Conservation (phyloP, 2,888 invertebrate genomes). For the Ctenicera cuprea region DNA sequence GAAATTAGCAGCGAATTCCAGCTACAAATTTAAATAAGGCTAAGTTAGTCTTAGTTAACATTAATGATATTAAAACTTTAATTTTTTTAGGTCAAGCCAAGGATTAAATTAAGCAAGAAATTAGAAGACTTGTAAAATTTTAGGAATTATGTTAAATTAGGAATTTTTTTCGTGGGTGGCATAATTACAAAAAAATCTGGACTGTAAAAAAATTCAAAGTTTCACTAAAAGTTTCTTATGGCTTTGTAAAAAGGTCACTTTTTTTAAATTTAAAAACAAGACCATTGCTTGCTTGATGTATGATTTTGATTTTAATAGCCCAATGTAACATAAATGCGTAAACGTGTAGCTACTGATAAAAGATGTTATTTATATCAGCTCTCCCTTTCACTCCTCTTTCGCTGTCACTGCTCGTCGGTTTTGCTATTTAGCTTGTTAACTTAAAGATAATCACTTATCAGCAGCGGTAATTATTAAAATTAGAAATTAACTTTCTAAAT, state of each 20-base stretch:
- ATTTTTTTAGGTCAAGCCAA: not conserved
- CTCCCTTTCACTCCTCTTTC: constrained; percentile 8
- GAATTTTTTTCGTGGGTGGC: too few relatives aligned
- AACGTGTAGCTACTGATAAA: not conserved
- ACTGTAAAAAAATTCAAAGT: too few relatives aligned
- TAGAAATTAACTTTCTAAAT: constrained; percentile 1
- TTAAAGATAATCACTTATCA: too few relatives aligned
- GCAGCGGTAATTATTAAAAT: constrained; percentile 1
- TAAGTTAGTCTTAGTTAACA: not conserved
- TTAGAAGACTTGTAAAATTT: constrained; percentile 11
- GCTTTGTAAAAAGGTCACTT: too few relatives aligned
- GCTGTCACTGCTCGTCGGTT: not conserved
- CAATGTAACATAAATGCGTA: not conserved
- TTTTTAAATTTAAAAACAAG: too few relatives aligned
- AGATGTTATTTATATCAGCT: not conserved
- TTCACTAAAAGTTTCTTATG: too few relatives aligned
- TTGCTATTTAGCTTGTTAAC: not conserved
- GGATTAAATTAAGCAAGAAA: not conserved
- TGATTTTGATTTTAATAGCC: not conserved
- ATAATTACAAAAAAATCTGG: too few relatives aligned
- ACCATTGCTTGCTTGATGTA: too few relatives aligned
- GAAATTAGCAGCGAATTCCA: too few relatives aligned
- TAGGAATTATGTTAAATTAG: not conserved
- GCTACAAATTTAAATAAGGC: not conserved
- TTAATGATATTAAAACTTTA: constrained; percentile 5